phyloP scores from a whole-genome alignment of 1,140 invertebrate species.

The Polypedilum vanderplanki region DNA sequence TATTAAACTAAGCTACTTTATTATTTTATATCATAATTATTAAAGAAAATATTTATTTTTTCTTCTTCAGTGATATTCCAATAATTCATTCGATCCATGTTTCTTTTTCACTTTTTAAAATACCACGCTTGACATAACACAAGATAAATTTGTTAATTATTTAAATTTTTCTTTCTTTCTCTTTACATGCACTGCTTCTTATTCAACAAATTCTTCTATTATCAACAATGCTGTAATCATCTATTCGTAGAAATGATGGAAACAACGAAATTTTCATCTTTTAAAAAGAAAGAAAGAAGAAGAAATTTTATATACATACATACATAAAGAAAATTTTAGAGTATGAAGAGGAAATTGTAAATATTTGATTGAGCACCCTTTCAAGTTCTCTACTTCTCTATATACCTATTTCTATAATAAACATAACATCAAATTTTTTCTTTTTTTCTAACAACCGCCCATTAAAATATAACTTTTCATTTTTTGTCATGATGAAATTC shows the following conservation, averaged over 20 bases:
- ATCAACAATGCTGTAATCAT: neutral
- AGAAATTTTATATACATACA: neutral
- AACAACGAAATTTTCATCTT: constrained; percentile 18
- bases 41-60: too few relatives aligned
- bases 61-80: too few relatives aligned
- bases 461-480: neutral
- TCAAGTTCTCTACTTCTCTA: neutral
- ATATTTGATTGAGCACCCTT: constrained; percentile 17
- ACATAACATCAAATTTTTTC: neutral
- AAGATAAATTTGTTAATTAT: neutral
- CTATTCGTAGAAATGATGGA: neutral
- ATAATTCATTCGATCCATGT: too few relatives aligned
- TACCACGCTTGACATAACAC: neutral
- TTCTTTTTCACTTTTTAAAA: neutral
- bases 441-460: neutral
- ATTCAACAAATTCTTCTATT: neutral
- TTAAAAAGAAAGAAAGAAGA: neutral
- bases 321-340: too few relatives aligned
- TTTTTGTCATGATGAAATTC: neutral
- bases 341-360: neutral
- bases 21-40: too few relatives aligned
- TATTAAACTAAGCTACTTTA: too few relatives aligned
- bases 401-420: neutral
- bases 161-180: constrained; percentile 3
- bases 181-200: neutral